Percentiles rank a stretch among this genome's conserved stretches.
phyloP scores from a whole-genome alignment of 23 tunicate genomes.

The Trididemnum nubilum region DNA sequence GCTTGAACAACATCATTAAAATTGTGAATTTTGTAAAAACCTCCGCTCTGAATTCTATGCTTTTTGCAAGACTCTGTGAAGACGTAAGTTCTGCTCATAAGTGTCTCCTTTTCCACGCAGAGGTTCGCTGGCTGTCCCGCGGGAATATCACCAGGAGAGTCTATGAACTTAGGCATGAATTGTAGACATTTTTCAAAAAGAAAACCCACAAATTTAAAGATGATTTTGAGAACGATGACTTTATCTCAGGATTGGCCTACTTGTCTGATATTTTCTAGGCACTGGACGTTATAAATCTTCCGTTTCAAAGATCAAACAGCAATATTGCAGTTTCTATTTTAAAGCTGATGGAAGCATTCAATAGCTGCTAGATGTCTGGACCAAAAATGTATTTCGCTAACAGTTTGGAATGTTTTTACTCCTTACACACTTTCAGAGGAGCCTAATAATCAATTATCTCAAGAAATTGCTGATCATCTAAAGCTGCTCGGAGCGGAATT shows the following conservation, averaged over 20 bases:
- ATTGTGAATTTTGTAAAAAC: no score
- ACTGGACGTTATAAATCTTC: conserved; percentile 26
- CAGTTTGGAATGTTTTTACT: conserved; percentile 55
- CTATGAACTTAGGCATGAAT: conserved; percentile 2
- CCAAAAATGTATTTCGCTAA: conserved; percentile 35
- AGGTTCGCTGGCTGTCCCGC: no score
- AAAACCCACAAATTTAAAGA: conserved; percentile 9
- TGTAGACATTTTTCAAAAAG: conserved; percentile 18
- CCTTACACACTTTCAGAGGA: conserved; percentile 27
- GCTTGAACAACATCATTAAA: conserved; percentile 3
- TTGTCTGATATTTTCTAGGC: conserved; percentile 49
- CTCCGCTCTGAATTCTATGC: neutral
- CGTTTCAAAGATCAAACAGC: conserved; percentile 43
- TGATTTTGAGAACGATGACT: conserved; percentile 7
- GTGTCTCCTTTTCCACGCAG: conserved; percentile 2
- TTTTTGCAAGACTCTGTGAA: conserved; percentile 12
- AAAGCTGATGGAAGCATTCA: conserved; percentile 37
- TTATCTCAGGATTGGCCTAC: conserved; percentile 26
- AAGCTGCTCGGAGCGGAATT: conserved; percentile 44
- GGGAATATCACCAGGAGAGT: no score
- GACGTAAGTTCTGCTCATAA: neutral
- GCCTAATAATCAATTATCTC: conserved; percentile 35
- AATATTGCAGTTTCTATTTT: conserved; percentile 3
- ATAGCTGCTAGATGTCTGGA: conserved; percentile 55
- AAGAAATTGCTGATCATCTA: conserved; percentile 49